Conservation (phyloP, 2,888 invertebrate species). For the Orgyia antiqua region DNA sequence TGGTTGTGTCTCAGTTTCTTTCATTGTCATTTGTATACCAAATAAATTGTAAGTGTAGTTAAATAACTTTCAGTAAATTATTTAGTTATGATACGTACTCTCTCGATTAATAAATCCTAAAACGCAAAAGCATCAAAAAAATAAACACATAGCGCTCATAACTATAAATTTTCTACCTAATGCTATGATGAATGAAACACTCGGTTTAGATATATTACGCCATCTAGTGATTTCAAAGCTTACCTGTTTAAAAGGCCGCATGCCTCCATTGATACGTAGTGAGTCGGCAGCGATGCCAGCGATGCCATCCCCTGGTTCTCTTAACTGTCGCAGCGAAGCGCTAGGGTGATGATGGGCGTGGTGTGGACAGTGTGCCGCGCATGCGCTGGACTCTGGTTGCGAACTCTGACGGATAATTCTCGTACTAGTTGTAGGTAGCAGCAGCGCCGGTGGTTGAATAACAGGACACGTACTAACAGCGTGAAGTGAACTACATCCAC, state of each 20-base stretch:
- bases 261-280: constrained; percentile 96
- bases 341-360: constrained; percentile 85
- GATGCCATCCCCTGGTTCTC: constrained; percentile 90
- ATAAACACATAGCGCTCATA: constrained; percentile 6
- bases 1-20: too few relatives aligned
- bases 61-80: too few relatives aligned
- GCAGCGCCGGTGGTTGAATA: constrained; percentile 83
- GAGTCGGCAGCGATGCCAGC: constrained; percentile 98
- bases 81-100: too few relatives aligned
- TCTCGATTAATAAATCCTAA: too few relatives aligned
- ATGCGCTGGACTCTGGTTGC: constrained; percentile 87
- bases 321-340: constrained; percentile 90
- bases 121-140: constrained; percentile 1
- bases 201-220: constrained; percentile 36
- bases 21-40: too few relatives aligned
- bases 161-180: constrained; percentile 3
- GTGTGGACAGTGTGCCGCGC: constrained; percentile 81
- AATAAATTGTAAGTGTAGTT: too few relatives aligned
- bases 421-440: constrained; percentile 84
- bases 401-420: constrained; percentile 94
- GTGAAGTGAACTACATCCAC: constrained; percentile 74
- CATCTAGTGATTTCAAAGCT: constrained; percentile 54
- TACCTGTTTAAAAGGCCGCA: constrained; percentile 97
- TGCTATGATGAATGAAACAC: constrained; percentile 12
- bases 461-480: constrained; percentile 81